These are phyloP conservation scores for Syngnathus floridae DNA, from an alignment of 2,113 vertebrate species.

Conservation along the genomic window DNA sequence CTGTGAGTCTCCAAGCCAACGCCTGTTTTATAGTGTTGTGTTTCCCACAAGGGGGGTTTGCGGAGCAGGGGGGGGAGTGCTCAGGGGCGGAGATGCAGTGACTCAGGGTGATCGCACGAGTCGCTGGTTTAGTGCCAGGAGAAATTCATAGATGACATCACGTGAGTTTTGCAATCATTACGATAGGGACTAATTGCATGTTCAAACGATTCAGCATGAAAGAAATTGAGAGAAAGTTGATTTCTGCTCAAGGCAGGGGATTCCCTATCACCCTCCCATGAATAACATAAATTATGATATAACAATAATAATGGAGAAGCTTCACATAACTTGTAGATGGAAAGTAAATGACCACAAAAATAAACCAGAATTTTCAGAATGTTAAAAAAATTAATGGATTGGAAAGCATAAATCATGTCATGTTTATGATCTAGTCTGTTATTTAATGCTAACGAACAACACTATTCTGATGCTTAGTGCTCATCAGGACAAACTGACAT, in stretches of 20 bases:
- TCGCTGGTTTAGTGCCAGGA: background rate
- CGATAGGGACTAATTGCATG: slow-evolving; percentile 22
- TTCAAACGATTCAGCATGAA: background rate
- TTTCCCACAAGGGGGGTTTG: background rate
- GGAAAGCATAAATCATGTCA: too few species aligned
- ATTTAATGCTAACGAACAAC: too few species aligned
- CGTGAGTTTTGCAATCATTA: background rate
- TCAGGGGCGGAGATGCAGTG: slow-evolving; percentile 52
- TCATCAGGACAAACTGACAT: too few species aligned
- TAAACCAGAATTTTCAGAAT: too few species aligned
- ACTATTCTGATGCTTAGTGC: too few species aligned
- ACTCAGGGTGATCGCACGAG: slow-evolving; percentile 37
- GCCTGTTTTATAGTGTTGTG: slow-evolving; percentile 48
- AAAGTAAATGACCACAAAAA: too few species aligned
- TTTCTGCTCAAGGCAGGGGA: background rate
- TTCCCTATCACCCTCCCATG: background rate
- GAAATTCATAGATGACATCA: slow-evolving; percentile 21
- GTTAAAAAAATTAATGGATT: too few species aligned
- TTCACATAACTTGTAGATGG: too few species aligned
- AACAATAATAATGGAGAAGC: too few species aligned
- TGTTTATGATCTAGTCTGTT: too few species aligned
- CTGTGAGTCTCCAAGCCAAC: slow-evolving; percentile 10
- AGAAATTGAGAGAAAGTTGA: background rate
- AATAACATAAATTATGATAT: too few species aligned
- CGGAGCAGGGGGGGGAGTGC: background rate